Conservation (phyloP, 2,797 vertebrate genomes). For the Myioborus miniatus region DNA sequence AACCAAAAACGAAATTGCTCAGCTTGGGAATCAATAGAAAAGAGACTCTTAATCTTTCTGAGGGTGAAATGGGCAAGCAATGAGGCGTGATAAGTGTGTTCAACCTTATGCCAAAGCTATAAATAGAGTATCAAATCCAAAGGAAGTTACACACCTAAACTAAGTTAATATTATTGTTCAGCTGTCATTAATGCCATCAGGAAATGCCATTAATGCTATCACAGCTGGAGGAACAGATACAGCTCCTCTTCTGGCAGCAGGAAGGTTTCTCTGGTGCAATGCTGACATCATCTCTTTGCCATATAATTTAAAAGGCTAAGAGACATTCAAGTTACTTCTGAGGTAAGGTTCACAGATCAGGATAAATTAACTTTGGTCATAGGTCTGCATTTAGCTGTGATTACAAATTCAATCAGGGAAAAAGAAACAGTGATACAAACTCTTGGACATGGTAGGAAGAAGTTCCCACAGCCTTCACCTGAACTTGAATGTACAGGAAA, state of each 20-base stretch:
- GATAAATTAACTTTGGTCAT: neutral
- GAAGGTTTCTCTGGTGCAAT: neutral
- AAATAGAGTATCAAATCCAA: constrained; percentile 26
- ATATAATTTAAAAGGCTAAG: neutral
- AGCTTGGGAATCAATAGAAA: constrained; percentile 70
- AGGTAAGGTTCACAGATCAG: neutral
- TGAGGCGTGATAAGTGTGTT: constrained; percentile 48
- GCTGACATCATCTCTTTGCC: neutral
- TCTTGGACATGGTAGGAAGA: neutral
- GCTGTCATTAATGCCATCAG: neutral
- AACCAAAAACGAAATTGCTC: constrained; percentile 68
- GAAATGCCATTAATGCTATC: neutral
- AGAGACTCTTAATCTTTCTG: constrained; percentile 54
- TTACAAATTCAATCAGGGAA: neutral
- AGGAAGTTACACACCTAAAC: neutral
- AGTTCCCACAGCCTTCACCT: neutral
- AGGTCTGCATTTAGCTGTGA: neutral
- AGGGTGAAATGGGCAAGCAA: constrained; percentile 62
- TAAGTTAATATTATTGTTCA: neutral
- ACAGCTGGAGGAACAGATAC: neutral
- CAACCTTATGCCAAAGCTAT: constrained; percentile 35
- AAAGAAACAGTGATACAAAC: neutral
- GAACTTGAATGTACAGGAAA: neutral
- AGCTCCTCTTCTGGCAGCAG: neutral
- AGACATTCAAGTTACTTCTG: neutral